Percentiles rank a stretch among this genome's conserved stretches.
Evolutionary conservation across 2,113 vertebrate genomes (phyloP).

Genomic region (Chelonoidis abingdonii): DNA sequence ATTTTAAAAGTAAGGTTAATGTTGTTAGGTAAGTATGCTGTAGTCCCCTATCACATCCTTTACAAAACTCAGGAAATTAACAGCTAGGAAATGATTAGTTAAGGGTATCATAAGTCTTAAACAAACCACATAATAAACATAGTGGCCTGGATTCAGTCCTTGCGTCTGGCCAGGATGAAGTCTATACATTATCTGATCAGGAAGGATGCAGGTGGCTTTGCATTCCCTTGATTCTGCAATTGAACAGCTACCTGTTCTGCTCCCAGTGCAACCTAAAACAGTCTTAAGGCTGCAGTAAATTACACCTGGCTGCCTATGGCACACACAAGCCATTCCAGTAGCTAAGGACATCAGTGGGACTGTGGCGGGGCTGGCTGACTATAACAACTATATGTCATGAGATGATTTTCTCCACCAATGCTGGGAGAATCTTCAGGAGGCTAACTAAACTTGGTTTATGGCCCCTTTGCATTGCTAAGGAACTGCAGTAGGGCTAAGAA

Average conservation of each 20-base stretch:
- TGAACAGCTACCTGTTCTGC: not conserved
- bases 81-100: slow-evolving; percentile 46
- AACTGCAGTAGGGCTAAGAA: not conserved
- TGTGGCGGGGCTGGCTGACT: not conserved
- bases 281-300: not conserved
- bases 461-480: not conserved
- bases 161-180: not conserved
- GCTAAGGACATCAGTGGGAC: not conserved
- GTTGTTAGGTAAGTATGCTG: not conserved
- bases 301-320: not conserved
- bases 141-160: not conserved
- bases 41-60: slow-evolving; percentile 4
- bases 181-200: not conserved
- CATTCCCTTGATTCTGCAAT: accelerated
- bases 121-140: not conserved
- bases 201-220: not conserved
- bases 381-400: not conserved
- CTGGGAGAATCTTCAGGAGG: not conserved
- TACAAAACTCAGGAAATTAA: slow-evolving; percentile 30
- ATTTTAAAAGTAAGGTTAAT: not conserved
- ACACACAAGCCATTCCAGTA: not conserved
- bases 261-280: accelerated
- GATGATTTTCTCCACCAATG: no score
- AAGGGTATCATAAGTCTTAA: slow-evolving; percentile 44
- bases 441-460: not conserved